These are phyloP conservation scores for Trichosurus vulpecula DNA, from an alignment of 2,797 vertebrate genomes.

Conservation along the genomic window DNA sequence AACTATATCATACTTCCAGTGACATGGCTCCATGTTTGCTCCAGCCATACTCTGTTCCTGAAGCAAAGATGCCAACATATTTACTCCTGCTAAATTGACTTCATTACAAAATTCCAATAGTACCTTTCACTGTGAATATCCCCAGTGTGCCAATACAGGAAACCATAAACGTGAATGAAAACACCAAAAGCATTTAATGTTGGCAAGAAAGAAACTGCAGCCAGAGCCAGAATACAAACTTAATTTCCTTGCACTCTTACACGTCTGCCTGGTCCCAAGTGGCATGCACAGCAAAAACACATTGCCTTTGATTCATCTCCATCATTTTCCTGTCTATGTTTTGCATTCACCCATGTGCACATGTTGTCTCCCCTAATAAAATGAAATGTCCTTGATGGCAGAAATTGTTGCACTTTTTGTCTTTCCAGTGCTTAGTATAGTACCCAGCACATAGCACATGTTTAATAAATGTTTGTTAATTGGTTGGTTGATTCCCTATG, in stretches of 20 bases:
- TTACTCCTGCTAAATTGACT: not conserved
- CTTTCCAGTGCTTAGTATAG: not conserved
- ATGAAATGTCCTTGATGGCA: not conserved
- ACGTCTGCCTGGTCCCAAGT: not conserved
- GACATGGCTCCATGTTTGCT: not conserved
- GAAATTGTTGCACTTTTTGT: not conserved
- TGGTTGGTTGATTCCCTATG: not conserved
- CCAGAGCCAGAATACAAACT: not conserved
- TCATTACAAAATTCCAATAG: not conserved
- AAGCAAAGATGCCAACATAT: not conserved
- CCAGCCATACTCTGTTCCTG: not conserved
- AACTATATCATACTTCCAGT: not conserved
- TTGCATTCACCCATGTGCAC: not conserved
- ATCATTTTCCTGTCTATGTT: not conserved
- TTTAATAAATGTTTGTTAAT: not conserved
- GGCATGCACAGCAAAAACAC: not conserved
- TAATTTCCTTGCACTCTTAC: not conserved
- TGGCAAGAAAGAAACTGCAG: not conserved
- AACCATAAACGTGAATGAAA: not conserved
- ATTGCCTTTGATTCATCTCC: not conserved
- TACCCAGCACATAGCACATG: not conserved
- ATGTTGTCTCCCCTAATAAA: not conserved
- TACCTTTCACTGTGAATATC: not conserved
- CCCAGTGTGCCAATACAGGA: not conserved
- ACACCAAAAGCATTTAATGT: not conserved